Conservation (phyloP, 2,797 vertebrate species). For the Lepilemur ruficaudatus region DNA sequence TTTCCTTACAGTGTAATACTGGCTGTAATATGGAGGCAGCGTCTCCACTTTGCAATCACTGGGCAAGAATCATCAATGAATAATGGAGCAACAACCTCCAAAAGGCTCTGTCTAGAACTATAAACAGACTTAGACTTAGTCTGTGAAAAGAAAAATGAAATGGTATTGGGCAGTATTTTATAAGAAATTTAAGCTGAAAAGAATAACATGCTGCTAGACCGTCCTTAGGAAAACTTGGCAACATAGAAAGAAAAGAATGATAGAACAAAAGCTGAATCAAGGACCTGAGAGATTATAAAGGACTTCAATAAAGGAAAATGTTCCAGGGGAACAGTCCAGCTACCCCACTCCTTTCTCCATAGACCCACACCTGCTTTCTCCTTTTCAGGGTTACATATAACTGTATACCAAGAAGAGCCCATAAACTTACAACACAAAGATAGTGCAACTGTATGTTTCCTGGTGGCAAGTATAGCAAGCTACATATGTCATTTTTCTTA, state of each 20-base stretch:
- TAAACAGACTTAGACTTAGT: background rate
- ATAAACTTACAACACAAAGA: background rate
- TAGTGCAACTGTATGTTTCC: background rate
- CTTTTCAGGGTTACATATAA: background rate
- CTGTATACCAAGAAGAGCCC: background rate
- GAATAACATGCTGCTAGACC: background rate
- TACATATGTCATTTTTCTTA: background rate
- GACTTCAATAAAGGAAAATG: background rate
- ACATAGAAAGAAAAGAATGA: background rate
- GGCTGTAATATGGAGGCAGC: background rate
- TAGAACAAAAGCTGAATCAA: background rate
- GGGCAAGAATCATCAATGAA: background rate
- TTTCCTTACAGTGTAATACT: background rate
- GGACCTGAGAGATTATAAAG: background rate
- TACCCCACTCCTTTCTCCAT: background rate
- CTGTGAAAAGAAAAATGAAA: constrained; percentile 30
- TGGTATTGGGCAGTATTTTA: background rate
- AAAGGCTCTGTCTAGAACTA: background rate
- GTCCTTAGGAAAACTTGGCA: background rate
- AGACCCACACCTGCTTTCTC: background rate
- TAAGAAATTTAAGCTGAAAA: background rate
- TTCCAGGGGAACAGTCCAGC: background rate
- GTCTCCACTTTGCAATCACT: background rate
- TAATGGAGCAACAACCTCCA: background rate
- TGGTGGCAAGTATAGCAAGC: background rate